Conservation (phyloP, 1,140 invertebrate species). For the Drosophila sucinea region DNA sequence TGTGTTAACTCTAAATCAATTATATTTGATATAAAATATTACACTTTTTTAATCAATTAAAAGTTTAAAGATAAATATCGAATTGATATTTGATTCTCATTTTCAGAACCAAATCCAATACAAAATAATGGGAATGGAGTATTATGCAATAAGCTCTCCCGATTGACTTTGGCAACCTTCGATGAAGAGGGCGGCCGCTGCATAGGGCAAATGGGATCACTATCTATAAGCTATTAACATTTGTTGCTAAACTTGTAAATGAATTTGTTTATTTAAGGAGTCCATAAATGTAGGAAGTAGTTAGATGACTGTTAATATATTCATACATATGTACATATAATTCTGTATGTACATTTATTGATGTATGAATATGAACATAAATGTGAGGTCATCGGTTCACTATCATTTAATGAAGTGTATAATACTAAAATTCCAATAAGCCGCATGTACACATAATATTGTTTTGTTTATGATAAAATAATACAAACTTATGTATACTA, state of each 20-base stretch:
- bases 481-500: constrained; percentile 8
- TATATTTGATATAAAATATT: too few species aligned
- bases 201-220: constrained; percentile 90
- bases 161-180: constrained; percentile 93
- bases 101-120: constrained; percentile 82
- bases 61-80: not conserved
- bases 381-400: constrained; percentile 1
- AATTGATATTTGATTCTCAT: constrained; percentile 14
- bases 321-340: constrained; percentile 7
- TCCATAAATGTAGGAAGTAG: constrained; percentile 42
- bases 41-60: too few species aligned
- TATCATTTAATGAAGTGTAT: constrained; percentile 14
- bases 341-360: too few species aligned
- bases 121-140: constrained; percentile 82
- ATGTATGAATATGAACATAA: constrained; percentile 3
- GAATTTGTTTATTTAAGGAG: constrained; percentile 56
- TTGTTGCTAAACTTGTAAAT: constrained; percentile 62
- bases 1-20: too few species aligned
- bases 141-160: constrained; percentile 93
- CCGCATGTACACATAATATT: constrained; percentile 10
- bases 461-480: constrained; percentile 7
- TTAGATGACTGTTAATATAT: constrained; percentile 55
- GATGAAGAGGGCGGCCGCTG: constrained; percentile 93
- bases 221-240: constrained; percentile 87
- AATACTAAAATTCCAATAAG: constrained; percentile 2